phyloP scores from a whole-genome alignment of 2,888 invertebrate genomes.

The Heliconius sara region DNA sequence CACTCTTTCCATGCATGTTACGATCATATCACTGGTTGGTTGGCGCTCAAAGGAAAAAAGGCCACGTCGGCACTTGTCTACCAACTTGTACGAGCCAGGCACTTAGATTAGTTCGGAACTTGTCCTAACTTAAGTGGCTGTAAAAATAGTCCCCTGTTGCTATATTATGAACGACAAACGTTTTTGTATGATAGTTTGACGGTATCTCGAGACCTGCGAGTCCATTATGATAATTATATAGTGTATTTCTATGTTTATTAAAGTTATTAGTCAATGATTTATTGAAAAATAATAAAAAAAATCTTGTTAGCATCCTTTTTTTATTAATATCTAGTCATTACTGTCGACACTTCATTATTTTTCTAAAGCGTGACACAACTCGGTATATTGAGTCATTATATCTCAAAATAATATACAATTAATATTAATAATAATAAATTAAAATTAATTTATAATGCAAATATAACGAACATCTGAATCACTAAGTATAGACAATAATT shows the following conservation, averaged over 20 bases:
- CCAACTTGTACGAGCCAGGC: slow-evolving; percentile 71
- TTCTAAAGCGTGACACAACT: slow-evolving; percentile 14
- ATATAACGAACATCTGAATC: slow-evolving; percentile 19
- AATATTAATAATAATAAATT: slow-evolving; percentile 1
- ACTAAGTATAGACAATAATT: slow-evolving; percentile 28
- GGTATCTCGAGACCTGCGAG: neutral
- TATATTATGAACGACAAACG: slow-evolving; percentile 29
- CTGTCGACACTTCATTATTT: slow-evolving; percentile 17
- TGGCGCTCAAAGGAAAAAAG: slow-evolving; percentile 70
- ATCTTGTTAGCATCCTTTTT: slow-evolving; percentile 1
- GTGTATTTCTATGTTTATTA: neutral
- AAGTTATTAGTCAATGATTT: slow-evolving; percentile 2
- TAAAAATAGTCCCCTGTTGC: slow-evolving; percentile 32
- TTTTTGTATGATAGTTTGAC: slow-evolving; percentile 11
- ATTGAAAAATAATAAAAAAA: neutral
- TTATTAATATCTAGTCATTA: slow-evolving; percentile 7
- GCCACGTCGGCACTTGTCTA: slow-evolving; percentile 76
- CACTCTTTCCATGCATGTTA: slow-evolving; percentile 73
- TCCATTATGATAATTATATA: neutral
- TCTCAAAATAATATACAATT: slow-evolving; percentile 7
- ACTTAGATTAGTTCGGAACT: slow-evolving; percentile 81
- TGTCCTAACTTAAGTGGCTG: slow-evolving; percentile 48
- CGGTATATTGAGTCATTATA: slow-evolving; percentile 5
- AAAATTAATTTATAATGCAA: slow-evolving; percentile 25
- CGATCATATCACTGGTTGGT: slow-evolving; percentile 76